Base-by-base conservation (phyloP, 2,888 invertebrate species). In the Erpobdella octoculata region DNA sequence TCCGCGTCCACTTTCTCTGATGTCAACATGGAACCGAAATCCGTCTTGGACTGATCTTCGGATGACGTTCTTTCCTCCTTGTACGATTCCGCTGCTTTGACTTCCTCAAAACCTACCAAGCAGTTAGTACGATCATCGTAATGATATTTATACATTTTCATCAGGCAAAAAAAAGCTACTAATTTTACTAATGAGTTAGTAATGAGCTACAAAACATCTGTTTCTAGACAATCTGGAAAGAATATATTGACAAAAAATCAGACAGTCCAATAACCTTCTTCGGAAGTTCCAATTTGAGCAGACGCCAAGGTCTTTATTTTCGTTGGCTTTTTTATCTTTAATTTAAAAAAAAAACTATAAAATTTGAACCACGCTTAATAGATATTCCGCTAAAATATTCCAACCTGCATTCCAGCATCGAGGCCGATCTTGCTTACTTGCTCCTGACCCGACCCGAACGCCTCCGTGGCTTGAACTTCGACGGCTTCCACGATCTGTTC, bases 1-100 rank as follows among this genome's bases (percentile, higher is more conserved):
- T 79, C 78, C 5, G 80, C 78, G 35, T 78, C 76, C 9, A 78
- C 75, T 0, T 71, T 76, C 74, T 77, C 75, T 36, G 73, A 74
- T 21, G 76, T 74, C 15, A 70, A 71, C 35, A 74, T 76, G 35
- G 69, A 66, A 21, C 76, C 76, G 38, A 73, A 73, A 2, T 73
- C 74, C 2, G 65, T 21, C 12, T 64, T 70, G 48, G 69, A 59
- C 5, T 33, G 25, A 0, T 71, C 64, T 2, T 21, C 33, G 12
- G 58, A n/a, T 0, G 38, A 33, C 25, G 36, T n/a, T 15, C 25
- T 46, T 21, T 28, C 59, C 18, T 31, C 61, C 61, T 68, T 70
- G 0, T 36, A 38, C 0, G 46, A 31, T 41, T 25, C 0, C 12
- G 35, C 41, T 28, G 41, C 68, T 12, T 33, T 21, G 31, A 68